Base-by-base conservation (phyloP, 2,797 vertebrate species). In the Melanotaenia pygmaea region DNA sequence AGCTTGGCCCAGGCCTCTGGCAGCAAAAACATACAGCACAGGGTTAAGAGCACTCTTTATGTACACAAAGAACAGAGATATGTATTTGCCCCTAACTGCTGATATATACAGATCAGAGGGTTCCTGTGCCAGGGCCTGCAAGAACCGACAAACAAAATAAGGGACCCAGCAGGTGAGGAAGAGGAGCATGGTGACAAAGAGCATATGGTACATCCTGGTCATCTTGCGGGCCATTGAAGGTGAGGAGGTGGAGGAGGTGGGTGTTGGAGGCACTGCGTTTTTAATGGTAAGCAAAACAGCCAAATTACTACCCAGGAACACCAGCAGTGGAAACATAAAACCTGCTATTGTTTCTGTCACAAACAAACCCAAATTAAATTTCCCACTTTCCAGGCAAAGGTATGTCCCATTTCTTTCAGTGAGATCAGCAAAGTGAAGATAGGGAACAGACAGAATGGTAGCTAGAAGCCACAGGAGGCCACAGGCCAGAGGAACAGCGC, bases 81-180 rank as follows among this genome's bases (percentile, higher is more conserved):
- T 64, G 37, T 95, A 95, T 1, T 12, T 35, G 5, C 81, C 92
- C 0, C 0, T 0, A 0, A 0, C 0, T 1, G 85, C 84, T 26
- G 9, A 0, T 0, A 0, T 0, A 1, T 3, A 0, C 16, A 88
- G 5, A 0, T 2, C 1, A 0, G 32, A 0, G 0, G 0, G 0
- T 0, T 0, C 4, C 0, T 3, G 0, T 0, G 77, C 9, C 61
- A 95, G 60, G 5, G 88, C 77, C 10, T 10, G 47, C 51, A 95
- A 10, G 73, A 95, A 94, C 24, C 95, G 92, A 70, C 90, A 95
- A 38, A 89, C 83, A 66, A 95, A 95, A 68, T 94, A 95, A 1
- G 95, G 95, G 57, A 95, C 94, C 95, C 95, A 95, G 72, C 93
- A 95, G 56, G 92, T 94, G 70, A 95, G 91, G 68, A 94, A 95